These are phyloP conservation scores for Cylindroiulus punctatus DNA, from an alignment of 2,888 invertebrate species.

Conservation along the genomic window DNA sequence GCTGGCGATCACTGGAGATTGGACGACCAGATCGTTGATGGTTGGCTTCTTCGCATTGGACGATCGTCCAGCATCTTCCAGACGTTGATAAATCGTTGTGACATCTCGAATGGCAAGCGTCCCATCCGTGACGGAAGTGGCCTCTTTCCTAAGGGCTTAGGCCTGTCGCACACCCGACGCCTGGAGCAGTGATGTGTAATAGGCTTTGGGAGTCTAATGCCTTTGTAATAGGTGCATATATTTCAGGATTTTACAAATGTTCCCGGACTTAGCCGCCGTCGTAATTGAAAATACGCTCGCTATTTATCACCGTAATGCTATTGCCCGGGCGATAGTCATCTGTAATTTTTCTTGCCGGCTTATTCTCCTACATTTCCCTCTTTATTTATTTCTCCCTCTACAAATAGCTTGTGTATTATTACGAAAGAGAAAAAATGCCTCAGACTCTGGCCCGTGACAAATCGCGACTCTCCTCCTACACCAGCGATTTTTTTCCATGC, in stretches of 20 bases:
- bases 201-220: constrained; percentile 48
- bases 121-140: constrained; percentile 6
- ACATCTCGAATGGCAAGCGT: neutral
- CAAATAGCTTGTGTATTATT: constrained; percentile 20
- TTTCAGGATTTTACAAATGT: constrained; percentile 49
- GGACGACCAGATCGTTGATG: too few species aligned
- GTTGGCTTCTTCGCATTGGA: neutral
- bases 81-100: neutral
- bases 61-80: neutral
- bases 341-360: constrained; percentile 26
- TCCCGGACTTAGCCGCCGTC: constrained; percentile 35
- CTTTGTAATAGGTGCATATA: constrained; percentile 41
- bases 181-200: constrained; percentile 26
- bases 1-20: too few species aligned
- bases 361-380: constrained; percentile 27
- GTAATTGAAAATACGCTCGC: constrained; percentile 47
- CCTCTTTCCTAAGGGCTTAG: constrained; percentile 9
- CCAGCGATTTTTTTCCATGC: neutral
- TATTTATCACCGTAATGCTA: constrained; percentile 39
- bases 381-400: constrained; percentile 14
- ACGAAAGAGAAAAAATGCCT: neutral
- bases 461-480: neutral
- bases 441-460: neutral
- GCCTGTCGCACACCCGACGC: neutral
- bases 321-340: constrained; percentile 21